A percentile compares a stretch with the other conserved stretches of the same genome.
These are phyloP conservation scores for Platysternon megacephalum DNA, from an alignment of 2,113 vertebrate genomes.

Conservation along the genomic window DNA sequence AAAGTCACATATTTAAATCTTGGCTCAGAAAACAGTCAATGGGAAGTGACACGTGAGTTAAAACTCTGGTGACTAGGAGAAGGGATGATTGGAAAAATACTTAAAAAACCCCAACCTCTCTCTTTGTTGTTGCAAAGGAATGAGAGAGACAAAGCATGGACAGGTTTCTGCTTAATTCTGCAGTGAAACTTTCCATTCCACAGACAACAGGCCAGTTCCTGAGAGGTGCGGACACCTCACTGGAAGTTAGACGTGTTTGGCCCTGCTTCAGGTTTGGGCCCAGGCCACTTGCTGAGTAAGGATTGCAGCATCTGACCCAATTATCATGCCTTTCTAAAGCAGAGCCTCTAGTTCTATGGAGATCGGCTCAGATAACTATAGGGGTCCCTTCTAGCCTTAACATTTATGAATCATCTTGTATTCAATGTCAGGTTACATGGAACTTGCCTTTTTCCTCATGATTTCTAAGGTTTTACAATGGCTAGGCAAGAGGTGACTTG, in stretches of 20 bases:
- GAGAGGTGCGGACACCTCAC: not conserved
- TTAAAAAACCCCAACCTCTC: not conserved
- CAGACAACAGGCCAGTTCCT: not conserved
- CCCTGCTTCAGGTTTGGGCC: not conserved
- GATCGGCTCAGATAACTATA: not conserved
- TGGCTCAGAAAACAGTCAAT: not conserved
- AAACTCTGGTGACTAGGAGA: not conserved
- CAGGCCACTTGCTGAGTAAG: not conserved
- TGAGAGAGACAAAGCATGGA: not conserved
- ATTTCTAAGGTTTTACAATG: not conserved
- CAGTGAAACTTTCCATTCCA: not conserved
- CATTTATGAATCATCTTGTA: not conserved
- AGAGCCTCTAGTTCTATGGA: not conserved
- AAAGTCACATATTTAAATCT: not conserved
- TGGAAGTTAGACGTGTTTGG: not conserved
- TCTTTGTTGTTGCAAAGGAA: not conserved
- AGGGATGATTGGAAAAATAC: not conserved
- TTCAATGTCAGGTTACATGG: not conserved
- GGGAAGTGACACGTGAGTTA: not conserved
- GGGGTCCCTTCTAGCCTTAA: not conserved
- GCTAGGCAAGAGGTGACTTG: not conserved
- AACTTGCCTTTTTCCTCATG: constrained; percentile 26
- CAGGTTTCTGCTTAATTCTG: not conserved
- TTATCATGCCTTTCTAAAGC: not conserved
- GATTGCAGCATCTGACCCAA: not conserved